Evolutionary conservation across 2,113 vertebrate genomes (phyloP).

Genomic region (Gallinago jamesoni): DNA sequence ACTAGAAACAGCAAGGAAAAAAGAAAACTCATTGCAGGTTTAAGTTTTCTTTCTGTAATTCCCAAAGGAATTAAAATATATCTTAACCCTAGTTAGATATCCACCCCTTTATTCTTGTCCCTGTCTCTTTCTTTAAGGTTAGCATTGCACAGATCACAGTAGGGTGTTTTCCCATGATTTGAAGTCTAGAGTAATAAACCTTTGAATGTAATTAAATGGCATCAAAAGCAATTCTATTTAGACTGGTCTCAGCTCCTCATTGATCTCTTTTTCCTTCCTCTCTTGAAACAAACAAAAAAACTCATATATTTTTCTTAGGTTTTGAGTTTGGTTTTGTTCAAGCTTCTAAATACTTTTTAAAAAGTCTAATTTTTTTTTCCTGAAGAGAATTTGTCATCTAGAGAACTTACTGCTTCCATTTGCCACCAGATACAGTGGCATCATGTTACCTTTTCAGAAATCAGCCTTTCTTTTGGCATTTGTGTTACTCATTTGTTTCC

Average conservation of each 20-base stretch:
- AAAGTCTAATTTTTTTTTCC: neutral
- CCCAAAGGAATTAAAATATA: neutral
- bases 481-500: neutral
- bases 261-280: constrained; percentile 48
- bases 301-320: neutral
- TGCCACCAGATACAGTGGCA: neutral
- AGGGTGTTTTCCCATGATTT: neutral
- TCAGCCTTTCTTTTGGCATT: neutral
- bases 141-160: neutral
- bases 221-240: constrained; percentile 1
- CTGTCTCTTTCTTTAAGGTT: neutral
- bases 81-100: neutral
- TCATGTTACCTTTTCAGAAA: neutral
- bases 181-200: neutral
- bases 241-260: neutral
- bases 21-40: neutral
- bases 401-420: neutral
- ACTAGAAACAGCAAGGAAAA: neutral
- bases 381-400: neutral
- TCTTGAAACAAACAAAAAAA: neutral
- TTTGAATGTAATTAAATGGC: neutral
- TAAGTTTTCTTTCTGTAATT: neutral
- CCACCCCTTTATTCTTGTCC: neutral
- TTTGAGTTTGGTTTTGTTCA: neutral
- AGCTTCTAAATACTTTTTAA: neutral